Conservation (phyloP, 2,888 invertebrate genomes). For the Drosophila leonis region DNA sequence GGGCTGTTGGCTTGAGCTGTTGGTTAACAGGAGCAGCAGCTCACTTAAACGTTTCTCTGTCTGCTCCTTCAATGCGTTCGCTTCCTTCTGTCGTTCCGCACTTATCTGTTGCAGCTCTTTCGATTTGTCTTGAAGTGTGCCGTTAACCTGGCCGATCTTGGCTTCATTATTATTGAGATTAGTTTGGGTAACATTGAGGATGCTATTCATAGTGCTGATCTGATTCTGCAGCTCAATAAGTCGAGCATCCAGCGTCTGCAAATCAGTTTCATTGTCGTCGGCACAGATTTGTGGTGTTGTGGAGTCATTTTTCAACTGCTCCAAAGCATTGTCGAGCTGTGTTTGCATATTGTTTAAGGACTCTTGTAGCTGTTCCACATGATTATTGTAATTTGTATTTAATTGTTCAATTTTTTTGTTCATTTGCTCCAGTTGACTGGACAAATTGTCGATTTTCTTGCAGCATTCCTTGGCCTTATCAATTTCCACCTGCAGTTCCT, state of each 20-base stretch:
- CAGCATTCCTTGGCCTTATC: conserved; percentile 19
- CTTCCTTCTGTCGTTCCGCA: background rate
- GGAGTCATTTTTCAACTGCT: background rate
- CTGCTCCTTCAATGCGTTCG: background rate
- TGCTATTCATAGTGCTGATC: background rate
- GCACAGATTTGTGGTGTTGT: background rate
- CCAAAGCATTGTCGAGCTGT: background rate
- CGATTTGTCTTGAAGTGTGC: background rate
- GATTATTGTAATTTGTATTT: conserved; percentile 9
- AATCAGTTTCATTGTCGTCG: background rate
- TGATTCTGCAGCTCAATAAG: conserved; percentile 4
- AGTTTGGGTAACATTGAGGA: background rate
- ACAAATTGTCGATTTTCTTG: conserved; percentile 22
- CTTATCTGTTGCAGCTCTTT: background rate
- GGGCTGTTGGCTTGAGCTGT: background rate
- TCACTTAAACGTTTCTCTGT: background rate
- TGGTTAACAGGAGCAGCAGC: background rate
- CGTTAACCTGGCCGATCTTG: background rate
- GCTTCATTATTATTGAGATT: background rate
- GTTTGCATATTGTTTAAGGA: background rate
- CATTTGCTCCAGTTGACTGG: background rate
- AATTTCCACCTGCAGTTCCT: conserved; percentile 3
- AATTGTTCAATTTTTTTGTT: background rate
- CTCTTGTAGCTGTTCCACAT: conserved; percentile 1
- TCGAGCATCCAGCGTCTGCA: background rate